Evolutionary conservation across 2,113 vertebrate genomes (phyloP).

Genomic region (Carollia perspicillata): DNA sequence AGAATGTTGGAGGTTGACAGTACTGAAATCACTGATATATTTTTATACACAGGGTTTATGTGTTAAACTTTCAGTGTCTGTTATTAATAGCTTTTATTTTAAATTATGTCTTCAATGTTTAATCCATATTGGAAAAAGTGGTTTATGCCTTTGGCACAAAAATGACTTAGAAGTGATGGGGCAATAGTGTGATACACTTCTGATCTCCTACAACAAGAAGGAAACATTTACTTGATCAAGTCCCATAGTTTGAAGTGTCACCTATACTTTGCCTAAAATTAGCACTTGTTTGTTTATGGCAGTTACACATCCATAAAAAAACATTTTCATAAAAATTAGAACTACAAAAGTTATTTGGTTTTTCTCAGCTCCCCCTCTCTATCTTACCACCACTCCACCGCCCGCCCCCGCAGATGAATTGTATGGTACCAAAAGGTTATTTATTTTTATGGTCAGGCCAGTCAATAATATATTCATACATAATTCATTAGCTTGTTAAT

Average conservation of each 20-base stretch:
- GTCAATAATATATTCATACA: constrained; percentile 20
- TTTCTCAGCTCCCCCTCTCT: neutral
- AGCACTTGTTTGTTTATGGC: constrained; percentile 41
- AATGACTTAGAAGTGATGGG: neutral
- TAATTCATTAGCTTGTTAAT: constrained; percentile 45
- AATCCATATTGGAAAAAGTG: neutral
- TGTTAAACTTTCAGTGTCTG: neutral
- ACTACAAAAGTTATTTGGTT: neutral
- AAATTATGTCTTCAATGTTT: neutral
- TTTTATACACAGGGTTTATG: neutral
- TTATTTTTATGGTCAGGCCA: constrained; percentile 30
- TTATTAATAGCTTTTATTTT: neutral
- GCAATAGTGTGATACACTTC: neutral
- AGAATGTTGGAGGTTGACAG: neutral
- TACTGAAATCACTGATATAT: neutral
- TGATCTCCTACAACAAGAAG: constrained; percentile 53
- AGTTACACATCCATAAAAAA: rapidly evolving
- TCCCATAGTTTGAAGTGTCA: constrained; percentile 51
- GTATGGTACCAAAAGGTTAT: neutral
- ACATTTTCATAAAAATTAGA: constrained; percentile 54
- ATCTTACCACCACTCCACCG: rapidly evolving
- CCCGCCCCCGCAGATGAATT: neutral
- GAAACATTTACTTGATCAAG: constrained; percentile 57
- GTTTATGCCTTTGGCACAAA: neutral
- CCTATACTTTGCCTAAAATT: constrained; percentile 32